Conservation (phyloP, 2,113 vertebrate species). For the Symphodus melops region DNA sequence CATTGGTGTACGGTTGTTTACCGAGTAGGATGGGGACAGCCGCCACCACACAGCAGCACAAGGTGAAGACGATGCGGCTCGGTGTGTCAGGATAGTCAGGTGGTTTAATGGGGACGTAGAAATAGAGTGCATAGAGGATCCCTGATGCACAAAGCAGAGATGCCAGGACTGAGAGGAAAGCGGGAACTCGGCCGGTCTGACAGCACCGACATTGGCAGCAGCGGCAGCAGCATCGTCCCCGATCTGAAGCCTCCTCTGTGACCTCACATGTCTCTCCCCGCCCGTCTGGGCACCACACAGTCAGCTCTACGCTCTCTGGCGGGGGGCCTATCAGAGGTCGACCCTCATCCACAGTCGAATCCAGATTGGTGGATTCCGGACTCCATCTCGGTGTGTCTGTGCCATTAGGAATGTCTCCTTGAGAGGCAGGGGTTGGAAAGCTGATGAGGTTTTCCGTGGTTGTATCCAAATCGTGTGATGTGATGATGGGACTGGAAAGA, state of each 20-base stretch:
- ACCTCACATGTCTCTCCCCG: slow-evolving; percentile 38
- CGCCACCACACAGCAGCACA: slow-evolving; percentile 80
- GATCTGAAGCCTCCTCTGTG: slow-evolving; percentile 39
- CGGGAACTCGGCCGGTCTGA: slow-evolving; percentile 66
- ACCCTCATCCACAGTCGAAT: slow-evolving; percentile 68
- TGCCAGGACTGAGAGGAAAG: slow-evolving; percentile 74
- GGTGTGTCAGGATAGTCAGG: slow-evolving; percentile 73
- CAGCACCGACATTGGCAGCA: slow-evolving; percentile 74
- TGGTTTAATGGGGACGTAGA: slow-evolving; percentile 75
- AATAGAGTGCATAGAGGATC: slow-evolving; percentile 80
- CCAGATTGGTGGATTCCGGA: slow-evolving; percentile 61
- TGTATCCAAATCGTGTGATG: slow-evolving; percentile 55
- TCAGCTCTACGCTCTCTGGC: slow-evolving; percentile 79
- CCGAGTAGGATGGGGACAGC: slow-evolving; percentile 80
- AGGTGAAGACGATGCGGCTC: slow-evolving; percentile 77
- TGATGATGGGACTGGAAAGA: slow-evolving; percentile 62
- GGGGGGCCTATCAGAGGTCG: slow-evolving; percentile 70
- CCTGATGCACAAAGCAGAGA: slow-evolving; percentile 77
- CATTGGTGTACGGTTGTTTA: slow-evolving; percentile 54
- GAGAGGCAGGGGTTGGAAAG: slow-evolving; percentile 47
- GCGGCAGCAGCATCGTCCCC: slow-evolving; percentile 58
- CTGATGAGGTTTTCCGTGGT: slow-evolving; percentile 65
- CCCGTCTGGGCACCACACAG: slow-evolving; percentile 68
- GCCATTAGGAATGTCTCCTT: slow-evolving; percentile 65
- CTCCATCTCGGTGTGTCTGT: slow-evolving; percentile 63